Base-by-base conservation (phyloP, 2,797 vertebrate species). In the Harpagifer antarcticus region DNA sequence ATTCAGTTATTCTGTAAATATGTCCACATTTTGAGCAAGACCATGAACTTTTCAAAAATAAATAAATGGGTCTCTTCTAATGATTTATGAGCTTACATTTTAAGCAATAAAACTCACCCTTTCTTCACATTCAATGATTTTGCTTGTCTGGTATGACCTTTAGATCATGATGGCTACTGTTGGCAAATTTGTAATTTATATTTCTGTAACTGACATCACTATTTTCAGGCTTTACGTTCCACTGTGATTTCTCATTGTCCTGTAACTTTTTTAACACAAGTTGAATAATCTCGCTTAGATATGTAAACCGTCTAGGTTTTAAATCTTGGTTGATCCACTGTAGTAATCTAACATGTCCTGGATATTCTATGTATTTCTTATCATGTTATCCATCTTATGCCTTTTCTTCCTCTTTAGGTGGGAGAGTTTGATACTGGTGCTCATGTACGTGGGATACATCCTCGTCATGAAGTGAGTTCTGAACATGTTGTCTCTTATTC, bases 381-480 rank as follows among this genome's bases (percentile, higher is more conserved):
- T 27, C 1, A 15, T n/a, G 63, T 12, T 9, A 31, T 42, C 0
- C 2, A 61, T 55, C 7, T 6, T 63, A 27, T 27, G 9, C 56
- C 1, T 54, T 11, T 68, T 9, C 54, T 9, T 79, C 33, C 12
- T 44, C 57, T 5, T 59, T 73, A 96, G 95, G 95, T 96, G 95
- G 95, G 95, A 96, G 89, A 94, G 94, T 84, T 80, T 96, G 82
- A 70, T 95, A 48, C 89, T 96, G 87, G 94, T 96, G 16, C 1
- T 95, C 71, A 94, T 96, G 94, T 96, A 96, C 33, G 83, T 77
- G 8, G 94, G 93, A 44, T 96, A 96, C 86, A 96, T 96, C 82
- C 81, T 96, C 15, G 83, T 95, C 78, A 96, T 96, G 95, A 96
- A 95, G 95, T 96, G 73, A 95, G 95, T 94, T 63, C 23, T 57